These are phyloP conservation scores for Lerema accius DNA, from an alignment of 1,140 invertebrate genomes.

Conservation along the genomic window DNA sequence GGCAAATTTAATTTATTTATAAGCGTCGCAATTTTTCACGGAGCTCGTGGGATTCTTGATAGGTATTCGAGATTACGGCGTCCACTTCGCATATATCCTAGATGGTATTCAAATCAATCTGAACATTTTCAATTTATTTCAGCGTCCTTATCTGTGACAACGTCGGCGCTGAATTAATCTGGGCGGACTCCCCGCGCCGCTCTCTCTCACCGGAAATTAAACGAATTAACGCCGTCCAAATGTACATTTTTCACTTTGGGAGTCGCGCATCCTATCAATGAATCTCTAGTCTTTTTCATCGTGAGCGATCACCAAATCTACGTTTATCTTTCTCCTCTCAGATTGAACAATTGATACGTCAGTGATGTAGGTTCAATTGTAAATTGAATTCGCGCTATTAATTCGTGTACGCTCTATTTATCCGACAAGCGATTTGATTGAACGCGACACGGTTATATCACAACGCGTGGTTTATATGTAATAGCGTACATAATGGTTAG, in stretches of 20 bases:
- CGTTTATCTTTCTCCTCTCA: constrained; percentile 77
- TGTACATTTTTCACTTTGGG: constrained; percentile 82
- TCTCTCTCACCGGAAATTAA: constrained; percentile 80
- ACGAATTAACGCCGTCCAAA: constrained; percentile 82
- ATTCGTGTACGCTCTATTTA: constrained; percentile 76
- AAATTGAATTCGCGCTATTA: constrained; percentile 79
- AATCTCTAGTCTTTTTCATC: constrained; percentile 77
- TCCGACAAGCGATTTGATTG: constrained; percentile 75
- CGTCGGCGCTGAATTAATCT: constrained; percentile 80
- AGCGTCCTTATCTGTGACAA: constrained; percentile 80
- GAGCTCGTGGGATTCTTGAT: constrained; percentile 35
- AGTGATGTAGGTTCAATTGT: constrained; percentile 76
- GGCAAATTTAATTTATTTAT: constrained; percentile 59
- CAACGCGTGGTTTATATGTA: constrained; percentile 56
- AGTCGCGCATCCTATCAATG: constrained; percentile 75
- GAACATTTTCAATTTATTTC: constrained; percentile 83
- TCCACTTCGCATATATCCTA: constrained; percentile 70
- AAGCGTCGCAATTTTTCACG: constrained; percentile 47
- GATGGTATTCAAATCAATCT: constrained; percentile 80
- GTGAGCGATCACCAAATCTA: constrained; percentile 68
- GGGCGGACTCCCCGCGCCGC: constrained; percentile 60
- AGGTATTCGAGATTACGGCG: constrained; percentile 56
- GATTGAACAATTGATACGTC: constrained; percentile 80
- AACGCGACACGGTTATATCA: constrained; percentile 63
- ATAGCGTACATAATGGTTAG: constrained; percentile 17